Conservation (phyloP, 2,113 vertebrate species). For the Mobula birostris region DNA sequence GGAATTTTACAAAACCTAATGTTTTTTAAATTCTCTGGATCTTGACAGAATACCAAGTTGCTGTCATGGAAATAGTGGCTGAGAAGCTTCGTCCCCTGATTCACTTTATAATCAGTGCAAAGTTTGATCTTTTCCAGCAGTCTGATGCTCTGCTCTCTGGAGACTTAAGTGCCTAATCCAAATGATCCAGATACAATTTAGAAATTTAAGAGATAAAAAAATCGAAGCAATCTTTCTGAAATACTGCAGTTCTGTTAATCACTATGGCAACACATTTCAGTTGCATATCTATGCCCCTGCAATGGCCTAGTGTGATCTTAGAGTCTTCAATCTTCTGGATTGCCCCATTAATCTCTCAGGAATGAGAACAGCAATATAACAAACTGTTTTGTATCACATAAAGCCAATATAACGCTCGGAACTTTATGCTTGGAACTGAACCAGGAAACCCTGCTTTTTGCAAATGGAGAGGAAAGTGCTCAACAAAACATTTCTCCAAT, state of each 20-base stretch:
- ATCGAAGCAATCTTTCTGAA: background rate
- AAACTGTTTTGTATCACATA: background rate
- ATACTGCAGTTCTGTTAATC: background rate
- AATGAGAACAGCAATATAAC: background rate
- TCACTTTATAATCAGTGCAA: background rate
- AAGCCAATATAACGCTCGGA: too few species aligned
- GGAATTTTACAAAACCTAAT: background rate
- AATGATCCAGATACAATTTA: background rate
- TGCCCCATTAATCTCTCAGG: background rate
- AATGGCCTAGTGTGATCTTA: background rate
- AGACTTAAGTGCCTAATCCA: background rate
- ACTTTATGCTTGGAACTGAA: too few species aligned
- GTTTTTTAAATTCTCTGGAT: background rate
- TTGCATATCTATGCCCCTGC: background rate
- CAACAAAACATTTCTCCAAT: too few species aligned
- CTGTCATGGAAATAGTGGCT: background rate
- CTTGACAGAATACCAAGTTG: background rate
- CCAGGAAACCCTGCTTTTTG: too few species aligned
- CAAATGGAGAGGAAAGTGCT: too few species aligned
- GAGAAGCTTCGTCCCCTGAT: background rate
- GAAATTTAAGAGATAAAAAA: background rate
- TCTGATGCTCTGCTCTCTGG: background rate
- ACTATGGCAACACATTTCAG: background rate
- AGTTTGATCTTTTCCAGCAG: background rate
- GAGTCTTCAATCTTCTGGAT: background rate